Conservation (phyloP, 2,888 invertebrate species). For the Philereme transversata region DNA sequence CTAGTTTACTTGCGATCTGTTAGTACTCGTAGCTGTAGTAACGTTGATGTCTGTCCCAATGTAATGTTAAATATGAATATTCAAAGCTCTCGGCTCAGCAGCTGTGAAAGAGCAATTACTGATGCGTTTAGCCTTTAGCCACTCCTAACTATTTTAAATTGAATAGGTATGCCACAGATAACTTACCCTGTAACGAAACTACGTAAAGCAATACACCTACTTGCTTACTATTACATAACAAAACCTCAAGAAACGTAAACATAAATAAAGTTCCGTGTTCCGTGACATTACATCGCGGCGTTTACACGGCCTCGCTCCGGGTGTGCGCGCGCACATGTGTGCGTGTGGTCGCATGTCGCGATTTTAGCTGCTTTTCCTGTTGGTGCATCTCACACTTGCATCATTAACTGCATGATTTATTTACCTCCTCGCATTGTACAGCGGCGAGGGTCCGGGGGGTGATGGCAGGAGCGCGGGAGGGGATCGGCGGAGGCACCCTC, state of each 20-base stretch:
- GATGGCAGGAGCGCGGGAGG: neutral
- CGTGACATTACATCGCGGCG: conserved; percentile 4
- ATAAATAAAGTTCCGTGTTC: conserved; percentile 1
- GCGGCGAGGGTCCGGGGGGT: no score
- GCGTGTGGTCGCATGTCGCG: neutral
- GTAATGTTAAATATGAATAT: no score
- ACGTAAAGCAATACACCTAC: no score
- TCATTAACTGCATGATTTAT: no score
- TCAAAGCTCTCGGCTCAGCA: no score
- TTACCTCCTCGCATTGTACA: neutral
- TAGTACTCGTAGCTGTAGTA: no score
- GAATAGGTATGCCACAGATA: no score
- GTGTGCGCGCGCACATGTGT: neutral
- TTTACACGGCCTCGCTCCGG: neutral
- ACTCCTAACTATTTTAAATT: no score
- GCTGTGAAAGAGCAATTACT: no score
- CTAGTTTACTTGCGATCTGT: neutral
- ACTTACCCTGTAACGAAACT: no score
- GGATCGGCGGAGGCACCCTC: conserved; percentile 11
- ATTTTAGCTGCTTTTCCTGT: conserved; percentile 8
- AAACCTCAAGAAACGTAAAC: neutral
- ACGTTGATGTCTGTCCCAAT: no score
- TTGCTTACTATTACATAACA: neutral
- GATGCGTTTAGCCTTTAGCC: no score
- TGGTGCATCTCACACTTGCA: neutral